Base-by-base conservation (phyloP, 2,888 invertebrate species). In the Deroplatys truncata region DNA sequence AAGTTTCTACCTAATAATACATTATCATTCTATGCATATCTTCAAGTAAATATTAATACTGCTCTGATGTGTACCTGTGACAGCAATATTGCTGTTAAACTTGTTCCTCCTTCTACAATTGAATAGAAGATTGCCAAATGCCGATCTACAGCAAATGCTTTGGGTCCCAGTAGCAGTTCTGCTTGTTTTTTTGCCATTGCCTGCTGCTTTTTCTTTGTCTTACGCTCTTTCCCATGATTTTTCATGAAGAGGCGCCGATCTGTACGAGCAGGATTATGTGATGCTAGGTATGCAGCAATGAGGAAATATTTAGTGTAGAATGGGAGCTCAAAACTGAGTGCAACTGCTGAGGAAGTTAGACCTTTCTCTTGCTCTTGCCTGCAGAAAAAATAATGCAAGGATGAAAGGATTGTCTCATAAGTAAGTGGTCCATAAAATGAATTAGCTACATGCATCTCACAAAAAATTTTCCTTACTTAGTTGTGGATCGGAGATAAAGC, bases 211-310 rank as follows among this genome's bases (percentile, higher is more conserved):
- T 91, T 91, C n/a, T 89, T 90, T 82, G 90, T 89, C 29, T 90
- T 88, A 82, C 89, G 90, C 90, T 96, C 96, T 92, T 96, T 97
- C 0, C 96, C 96, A 91, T 96, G 96, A 91, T 96, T 93, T 93
- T 98, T 98, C 93, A 98, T 95, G 93, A 98, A 98, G 85, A 98
- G 94, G 86, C 97, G 94, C 92, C 97, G 98, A 93, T 99, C 99
- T 91, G 97, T 96, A 92, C 97, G 97, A 0, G 97, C 96, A 1
- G 98, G 97, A 93, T 98, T 98, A 93, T 98, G 98, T 72, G 98
- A 98, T 0, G 98, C 98, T 90, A 99, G 94, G 93, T 98, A 99
- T 0, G 98, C 97, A 13, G 98, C 98, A 43, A 99, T 97, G 5
- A 99, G 94, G 82, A 99, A 94, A 93, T 96, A 98, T 93, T 98